Base-by-base conservation (phyloP, 1,140 invertebrate genomes). In the Drosophila micromelanica region DNA sequence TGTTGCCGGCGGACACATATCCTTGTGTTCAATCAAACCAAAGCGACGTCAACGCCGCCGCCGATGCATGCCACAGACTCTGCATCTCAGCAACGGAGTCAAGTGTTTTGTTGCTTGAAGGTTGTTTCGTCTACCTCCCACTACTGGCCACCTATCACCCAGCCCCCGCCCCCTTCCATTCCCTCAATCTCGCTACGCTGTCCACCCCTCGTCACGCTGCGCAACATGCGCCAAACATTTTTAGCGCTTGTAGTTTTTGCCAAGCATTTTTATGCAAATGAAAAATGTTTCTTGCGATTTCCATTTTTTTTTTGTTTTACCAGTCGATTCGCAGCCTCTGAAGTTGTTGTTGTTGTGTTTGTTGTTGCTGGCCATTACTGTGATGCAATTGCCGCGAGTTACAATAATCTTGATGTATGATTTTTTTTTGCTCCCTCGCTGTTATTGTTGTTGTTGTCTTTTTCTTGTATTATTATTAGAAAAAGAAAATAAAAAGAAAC, bases 21-120 rank as follows among this genome's bases (percentile, higher is more conserved):
- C 87, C 89, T 90, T 89, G 87, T 84, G 87, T 84, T 90, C 87
- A 90, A 87, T 90, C 87, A 90, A 90, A 90, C 76, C 81, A 80
- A 86, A 82, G 81, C 78, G 87, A 78, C 85, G 78, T 80, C 87
- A 90, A 82, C 87, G 74, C 64, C 54, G 62, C 68, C 37, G 27
- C 27, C 87, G 74, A 61, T 46, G 62, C 68, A 17, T 27, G 27
- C 27, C 27, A 63, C 30, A 13, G 30, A 27, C 46, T 48, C 23
- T 27, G 45, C 45, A n/a, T 27, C 43, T 46, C 38, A 27, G 77
- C 71, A 62, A 59, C 35, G 77, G 70, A 89, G 84, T 89, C 84
- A 89, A 89, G 84, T 89, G 84, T 79, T 89, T 84, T 84, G 76
- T 89, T 60, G 84, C 84, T 89, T 89, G 85, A 89, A 87, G 84